phyloP scores from a whole-genome alignment of 1,140 invertebrate genomes.

The Pararge aegeria region DNA sequence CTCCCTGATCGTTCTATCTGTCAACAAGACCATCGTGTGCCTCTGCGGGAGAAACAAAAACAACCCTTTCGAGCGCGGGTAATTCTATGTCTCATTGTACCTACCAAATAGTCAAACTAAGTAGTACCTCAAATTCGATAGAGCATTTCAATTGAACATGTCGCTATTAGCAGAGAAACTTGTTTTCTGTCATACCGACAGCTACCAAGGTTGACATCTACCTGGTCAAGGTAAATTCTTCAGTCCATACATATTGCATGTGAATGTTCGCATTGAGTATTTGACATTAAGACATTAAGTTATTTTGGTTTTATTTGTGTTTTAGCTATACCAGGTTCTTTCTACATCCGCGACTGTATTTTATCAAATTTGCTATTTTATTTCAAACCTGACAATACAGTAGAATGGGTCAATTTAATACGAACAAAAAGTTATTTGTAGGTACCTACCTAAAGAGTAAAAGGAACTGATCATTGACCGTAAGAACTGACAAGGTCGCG shows the following conservation, averaged over 20 bases:
- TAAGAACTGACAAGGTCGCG: conserved; percentile 61
- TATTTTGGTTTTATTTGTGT: neutral
- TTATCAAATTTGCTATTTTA: conserved; percentile 45
- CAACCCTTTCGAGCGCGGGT: conserved; percentile 76
- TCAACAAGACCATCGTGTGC: conserved; percentile 78
- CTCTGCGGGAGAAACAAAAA: conserved; percentile 70
- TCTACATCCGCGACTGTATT: conserved; percentile 9
- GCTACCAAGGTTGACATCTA: conserved; percentile 57
- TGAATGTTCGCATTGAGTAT: conserved; percentile 38
- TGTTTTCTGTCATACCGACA: conserved; percentile 53
- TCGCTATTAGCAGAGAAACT: conserved; percentile 38
- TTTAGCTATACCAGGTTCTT: neutral
- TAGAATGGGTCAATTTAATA: conserved; percentile 49
- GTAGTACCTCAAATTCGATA: conserved; percentile 6
- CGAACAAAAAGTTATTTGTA: conserved; percentile 25
- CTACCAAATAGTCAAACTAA: too few species aligned
- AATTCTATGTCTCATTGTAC: conserved; percentile 33
- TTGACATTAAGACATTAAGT: neutral
- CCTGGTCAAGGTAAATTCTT: conserved; percentile 65
- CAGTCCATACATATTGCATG: conserved; percentile 33
- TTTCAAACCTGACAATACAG: conserved; percentile 54
- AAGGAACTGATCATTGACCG: conserved; percentile 58
- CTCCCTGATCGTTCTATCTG: conserved; percentile 74
- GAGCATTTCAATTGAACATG: conserved; percentile 20
- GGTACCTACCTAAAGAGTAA: conserved; percentile 4